Evolutionary conservation across 2,113 vertebrate species (phyloP).

Genomic region (Gavia stellata): DNA sequence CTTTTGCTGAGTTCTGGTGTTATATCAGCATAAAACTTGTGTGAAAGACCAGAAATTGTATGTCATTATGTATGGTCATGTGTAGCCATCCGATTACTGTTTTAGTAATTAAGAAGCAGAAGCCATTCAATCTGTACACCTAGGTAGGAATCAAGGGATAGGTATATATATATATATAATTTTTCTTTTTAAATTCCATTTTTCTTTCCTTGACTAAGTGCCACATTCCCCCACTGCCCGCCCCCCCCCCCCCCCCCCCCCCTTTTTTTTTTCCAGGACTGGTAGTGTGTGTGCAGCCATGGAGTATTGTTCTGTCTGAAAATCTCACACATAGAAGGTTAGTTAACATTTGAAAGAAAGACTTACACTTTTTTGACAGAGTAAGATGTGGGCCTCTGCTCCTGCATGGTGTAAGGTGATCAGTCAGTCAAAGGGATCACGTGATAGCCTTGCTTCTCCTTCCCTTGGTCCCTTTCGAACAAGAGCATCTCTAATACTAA

Average conservation of each 20-base stretch:
- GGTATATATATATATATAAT: too few species aligned
- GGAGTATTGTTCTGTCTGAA: not conserved
- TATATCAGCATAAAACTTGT: not conserved
- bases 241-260: rapidly evolving
- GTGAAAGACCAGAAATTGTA: not conserved
- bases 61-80: not conserved
- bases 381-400: not conserved
- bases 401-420: not conserved
- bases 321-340: not conserved
- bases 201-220: not conserved
- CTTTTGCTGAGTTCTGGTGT: not conserved
- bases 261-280: not conserved
- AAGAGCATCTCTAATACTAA: not conserved
- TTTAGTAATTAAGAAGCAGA: not conserved
- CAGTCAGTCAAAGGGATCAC: not conserved
- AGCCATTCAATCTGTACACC: not conserved
- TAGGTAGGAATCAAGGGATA: not conserved
- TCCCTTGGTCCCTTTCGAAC: not conserved
- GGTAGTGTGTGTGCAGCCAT: not conserved
- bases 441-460: not conserved
- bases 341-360: not conserved
- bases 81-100: not conserved
- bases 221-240: not conserved
- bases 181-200: not conserved
- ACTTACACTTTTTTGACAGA: not conserved